Conservation (phyloP, 1,140 invertebrate genomes). For the Popillia japonica region DNA sequence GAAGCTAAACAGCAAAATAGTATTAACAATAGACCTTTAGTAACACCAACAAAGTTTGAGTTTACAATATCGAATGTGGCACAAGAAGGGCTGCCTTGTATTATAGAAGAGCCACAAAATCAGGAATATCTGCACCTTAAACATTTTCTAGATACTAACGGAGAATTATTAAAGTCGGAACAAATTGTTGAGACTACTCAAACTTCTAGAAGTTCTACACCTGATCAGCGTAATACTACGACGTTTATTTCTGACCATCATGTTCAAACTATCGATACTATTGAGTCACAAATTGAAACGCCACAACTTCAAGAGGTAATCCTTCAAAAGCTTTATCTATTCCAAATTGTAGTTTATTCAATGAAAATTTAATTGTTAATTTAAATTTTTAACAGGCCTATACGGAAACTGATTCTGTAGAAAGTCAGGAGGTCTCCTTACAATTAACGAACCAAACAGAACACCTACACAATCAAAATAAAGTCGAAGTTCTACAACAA, state of each 20-base stretch:
- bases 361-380: background rate
- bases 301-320: conserved; percentile 18
- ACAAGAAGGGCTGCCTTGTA: conserved; percentile 44
- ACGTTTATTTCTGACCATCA: conserved; percentile 16
- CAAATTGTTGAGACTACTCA: conserved; percentile 39
- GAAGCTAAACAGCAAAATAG: conserved; percentile 41
- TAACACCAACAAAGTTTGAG: conserved; percentile 49
- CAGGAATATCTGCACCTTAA: conserved; percentile 56
- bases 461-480: conserved; percentile 18
- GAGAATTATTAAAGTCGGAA: conserved; percentile 48
- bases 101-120: conserved; percentile 52
- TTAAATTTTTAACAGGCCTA: background rate
- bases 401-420: background rate
- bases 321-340: background rate
- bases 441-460: conserved; percentile 23
- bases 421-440: background rate
- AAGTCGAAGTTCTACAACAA: conserved; percentile 3
- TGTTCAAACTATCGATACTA: background rate
- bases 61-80: conserved; percentile 43
- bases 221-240: conserved; percentile 30
- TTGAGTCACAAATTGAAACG: background rate
- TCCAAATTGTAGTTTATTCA: background rate
- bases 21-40: conserved; percentile 39
- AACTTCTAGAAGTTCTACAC: conserved; percentile 44
- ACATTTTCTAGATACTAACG: conserved; percentile 56